These are phyloP conservation scores for Xiphophorus hellerii DNA, from an alignment of 2,113 vertebrate species.

Conservation along the genomic window DNA sequence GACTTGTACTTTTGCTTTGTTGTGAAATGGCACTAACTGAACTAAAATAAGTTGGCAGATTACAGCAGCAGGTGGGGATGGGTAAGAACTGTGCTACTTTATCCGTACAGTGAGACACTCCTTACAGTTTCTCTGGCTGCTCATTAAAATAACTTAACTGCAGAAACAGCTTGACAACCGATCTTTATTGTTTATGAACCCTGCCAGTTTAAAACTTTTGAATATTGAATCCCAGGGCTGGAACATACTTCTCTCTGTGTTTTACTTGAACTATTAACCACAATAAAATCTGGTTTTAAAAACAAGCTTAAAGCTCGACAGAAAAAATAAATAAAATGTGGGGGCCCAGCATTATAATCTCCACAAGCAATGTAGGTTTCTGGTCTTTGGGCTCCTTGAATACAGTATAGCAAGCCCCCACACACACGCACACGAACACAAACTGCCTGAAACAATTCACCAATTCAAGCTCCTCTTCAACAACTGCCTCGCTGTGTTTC, in stretches of 20 bases:
- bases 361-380: background rate
- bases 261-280: background rate
- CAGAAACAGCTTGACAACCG: too few relatives aligned
- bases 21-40: background rate
- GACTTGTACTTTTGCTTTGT: background rate
- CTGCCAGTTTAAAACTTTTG: background rate
- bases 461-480: constrained; percentile 32
- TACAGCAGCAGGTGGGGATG: background rate
- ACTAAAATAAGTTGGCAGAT: background rate
- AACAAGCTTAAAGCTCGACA: background rate
- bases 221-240: too few relatives aligned
- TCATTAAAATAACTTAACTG: too few relatives aligned
- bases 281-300: background rate
- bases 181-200: too few relatives aligned
- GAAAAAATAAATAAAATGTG: background rate
- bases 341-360: background rate
- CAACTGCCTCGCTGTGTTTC: constrained; percentile 31
- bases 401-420: background rate
- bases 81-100: background rate
- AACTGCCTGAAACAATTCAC: constrained; percentile 34
- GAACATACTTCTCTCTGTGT: background rate
- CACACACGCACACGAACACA: background rate
- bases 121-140: background rate
- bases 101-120: background rate
- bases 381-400: background rate